Conservation (phyloP, 2,888 invertebrate genomes). For the Sinelater perroti region DNA sequence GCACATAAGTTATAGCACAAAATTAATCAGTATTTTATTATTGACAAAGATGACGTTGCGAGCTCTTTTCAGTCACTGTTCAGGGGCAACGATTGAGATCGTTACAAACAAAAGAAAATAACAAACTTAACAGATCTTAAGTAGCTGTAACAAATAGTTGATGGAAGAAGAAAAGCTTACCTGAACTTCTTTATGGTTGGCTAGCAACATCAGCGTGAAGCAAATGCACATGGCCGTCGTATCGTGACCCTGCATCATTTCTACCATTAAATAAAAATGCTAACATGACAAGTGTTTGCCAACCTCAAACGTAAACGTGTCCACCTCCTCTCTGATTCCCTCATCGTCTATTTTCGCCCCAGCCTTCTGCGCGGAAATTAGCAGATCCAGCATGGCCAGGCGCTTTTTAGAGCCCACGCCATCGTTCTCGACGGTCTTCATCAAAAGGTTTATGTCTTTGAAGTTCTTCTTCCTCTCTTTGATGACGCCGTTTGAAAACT, state of each 20-base stretch:
- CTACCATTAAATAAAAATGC: background rate
- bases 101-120: too few relatives aligned
- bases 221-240: constrained; percentile 63
- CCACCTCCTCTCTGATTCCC: constrained; percentile 66
- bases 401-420: constrained; percentile 56
- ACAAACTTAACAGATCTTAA: too few relatives aligned
- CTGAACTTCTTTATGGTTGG: constrained; percentile 60
- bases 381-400: constrained; percentile 67
- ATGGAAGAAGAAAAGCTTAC: too few relatives aligned
- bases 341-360: constrained; percentile 61
- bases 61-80: too few relatives aligned
- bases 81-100: too few relatives aligned
- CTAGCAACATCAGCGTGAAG: constrained; percentile 42
- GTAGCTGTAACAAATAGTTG: too few relatives aligned
- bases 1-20: too few relatives aligned
- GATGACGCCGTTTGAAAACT: constrained; percentile 47
- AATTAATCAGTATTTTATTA: too few relatives aligned
- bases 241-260: constrained; percentile 66
- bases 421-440: constrained; percentile 20
- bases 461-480: constrained; percentile 36
- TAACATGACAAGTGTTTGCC: background rate
- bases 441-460: constrained; percentile 53
- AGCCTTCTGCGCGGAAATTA: constrained; percentile 63
- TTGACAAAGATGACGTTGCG: too few relatives aligned
- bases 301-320: constrained; percentile 15